A percentile compares a stretch with the other conserved stretches of the same genome.
These are phyloP conservation scores for Protonemura montana DNA, from an alignment of 2,888 invertebrate species.

Conservation along the genomic window DNA sequence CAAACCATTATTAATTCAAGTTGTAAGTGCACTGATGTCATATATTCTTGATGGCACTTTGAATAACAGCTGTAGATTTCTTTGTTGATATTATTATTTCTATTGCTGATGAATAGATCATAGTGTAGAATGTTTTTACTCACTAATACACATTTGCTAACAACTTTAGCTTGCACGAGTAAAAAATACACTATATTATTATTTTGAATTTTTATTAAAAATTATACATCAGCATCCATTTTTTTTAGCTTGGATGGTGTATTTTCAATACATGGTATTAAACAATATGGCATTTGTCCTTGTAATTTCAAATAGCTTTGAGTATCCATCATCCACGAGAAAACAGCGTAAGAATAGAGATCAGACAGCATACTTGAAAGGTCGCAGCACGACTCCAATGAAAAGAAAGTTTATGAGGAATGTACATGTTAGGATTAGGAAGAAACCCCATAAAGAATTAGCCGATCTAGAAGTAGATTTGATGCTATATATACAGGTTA, in stretches of 20 bases:
- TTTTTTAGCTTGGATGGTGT: neutral
- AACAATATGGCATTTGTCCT: neutral
- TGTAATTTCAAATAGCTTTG: neutral
- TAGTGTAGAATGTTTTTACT: neutral
- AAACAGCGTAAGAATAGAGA: neutral
- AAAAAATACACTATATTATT: neutral
- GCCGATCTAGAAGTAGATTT: neutral
- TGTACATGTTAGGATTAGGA: neutral
- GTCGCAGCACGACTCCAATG: neutral
- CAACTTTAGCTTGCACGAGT: neutral
- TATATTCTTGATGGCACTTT: neutral
- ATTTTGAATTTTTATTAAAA: neutral
- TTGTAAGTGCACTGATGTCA: neutral
- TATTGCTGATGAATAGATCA: neutral
- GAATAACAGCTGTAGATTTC: neutral
- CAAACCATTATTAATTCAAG: neutral
- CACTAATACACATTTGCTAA: neutral
- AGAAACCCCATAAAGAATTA: neutral
- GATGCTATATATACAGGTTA: neutral
- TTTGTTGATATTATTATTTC: neutral
- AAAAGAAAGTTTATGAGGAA: neutral
- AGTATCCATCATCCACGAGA: too few relatives aligned
- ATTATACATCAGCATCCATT: neutral
- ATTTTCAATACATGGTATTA: constrained; percentile 12
- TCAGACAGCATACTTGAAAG: neutral